These are phyloP conservation scores for Nyctibius grandis DNA, from an alignment of 2,797 vertebrate genomes.

Conservation along the genomic window DNA sequence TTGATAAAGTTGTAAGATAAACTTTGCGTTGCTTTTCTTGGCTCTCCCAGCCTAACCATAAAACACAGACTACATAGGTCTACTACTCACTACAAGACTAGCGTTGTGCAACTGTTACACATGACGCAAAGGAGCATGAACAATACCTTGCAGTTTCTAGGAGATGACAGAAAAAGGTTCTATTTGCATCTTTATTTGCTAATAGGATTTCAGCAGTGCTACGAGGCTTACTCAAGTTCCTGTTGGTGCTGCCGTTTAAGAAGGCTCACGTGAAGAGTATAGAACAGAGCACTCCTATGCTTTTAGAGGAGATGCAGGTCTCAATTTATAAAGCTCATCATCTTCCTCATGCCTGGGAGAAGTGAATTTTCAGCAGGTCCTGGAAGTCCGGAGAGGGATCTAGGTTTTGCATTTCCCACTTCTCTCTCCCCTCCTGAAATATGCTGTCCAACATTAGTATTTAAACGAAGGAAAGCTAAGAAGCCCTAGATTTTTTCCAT, in stretches of 20 bases:
- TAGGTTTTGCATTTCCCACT: background rate
- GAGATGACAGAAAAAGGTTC: background rate
- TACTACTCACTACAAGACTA: background rate
- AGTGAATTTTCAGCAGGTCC: background rate
- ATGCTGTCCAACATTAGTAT: background rate
- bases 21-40: slow-evolving; percentile 4
- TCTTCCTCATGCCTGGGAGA: background rate
- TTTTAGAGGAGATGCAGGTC: background rate
- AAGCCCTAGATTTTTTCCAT: background rate
- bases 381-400: background rate
- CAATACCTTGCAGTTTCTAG: background rate
- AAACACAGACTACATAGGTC: background rate
- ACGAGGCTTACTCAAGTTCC: background rate
- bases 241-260: background rate
- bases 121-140: background rate
- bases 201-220: background rate
- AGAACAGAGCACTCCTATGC: background rate
- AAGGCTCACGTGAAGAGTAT: background rate
- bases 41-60: background rate
- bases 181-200: background rate
- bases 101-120: background rate
- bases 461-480: background rate
- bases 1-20: slow-evolving; percentile 3
- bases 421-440: background rate
- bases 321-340: background rate